Conservation (phyloP, 2,888 invertebrate genomes). For the Chesias legatella region DNA sequence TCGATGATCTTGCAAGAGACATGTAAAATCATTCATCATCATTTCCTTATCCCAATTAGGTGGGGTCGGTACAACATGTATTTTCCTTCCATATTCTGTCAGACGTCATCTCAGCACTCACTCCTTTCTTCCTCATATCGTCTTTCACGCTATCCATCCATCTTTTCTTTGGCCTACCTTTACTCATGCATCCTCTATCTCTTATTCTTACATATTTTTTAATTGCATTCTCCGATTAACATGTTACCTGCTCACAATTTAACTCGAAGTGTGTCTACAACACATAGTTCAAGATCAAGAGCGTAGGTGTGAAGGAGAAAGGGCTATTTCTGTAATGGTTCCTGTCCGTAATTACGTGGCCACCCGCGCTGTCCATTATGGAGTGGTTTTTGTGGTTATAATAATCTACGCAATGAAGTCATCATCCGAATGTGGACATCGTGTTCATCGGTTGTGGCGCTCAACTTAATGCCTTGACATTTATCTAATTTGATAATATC, state of each 20-base stretch:
- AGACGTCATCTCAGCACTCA: no score
- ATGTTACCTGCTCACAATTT: constrained; percentile 5
- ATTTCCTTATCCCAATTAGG: no score
- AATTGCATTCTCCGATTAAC: constrained; percentile 3
- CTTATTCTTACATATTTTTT: background rate
- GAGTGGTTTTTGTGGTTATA: constrained; percentile 56
- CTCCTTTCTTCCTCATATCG: no score
- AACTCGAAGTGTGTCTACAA: constrained; percentile 8
- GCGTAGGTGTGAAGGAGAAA: constrained; percentile 44
- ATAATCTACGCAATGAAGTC: constrained; percentile 69
- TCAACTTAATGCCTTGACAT: background rate
- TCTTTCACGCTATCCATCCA: no score
- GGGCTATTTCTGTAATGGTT: constrained; percentile 42
- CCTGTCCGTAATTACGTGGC: constrained; percentile 61
- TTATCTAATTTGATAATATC: background rate
- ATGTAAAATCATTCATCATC: no score
- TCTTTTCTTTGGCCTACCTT: no score
- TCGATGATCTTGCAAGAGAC: no score
- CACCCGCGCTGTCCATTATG: constrained; percentile 63
- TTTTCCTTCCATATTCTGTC: no score
- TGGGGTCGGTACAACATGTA: no score
- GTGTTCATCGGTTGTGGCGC: constrained; percentile 27
- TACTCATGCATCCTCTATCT: background rate
- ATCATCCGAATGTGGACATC: constrained; percentile 48
- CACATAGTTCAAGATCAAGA: constrained; percentile 23